Evolutionary conservation across 2,113 vertebrate species (phyloP).

Genomic region (Grammomys dolichurus): DNA sequence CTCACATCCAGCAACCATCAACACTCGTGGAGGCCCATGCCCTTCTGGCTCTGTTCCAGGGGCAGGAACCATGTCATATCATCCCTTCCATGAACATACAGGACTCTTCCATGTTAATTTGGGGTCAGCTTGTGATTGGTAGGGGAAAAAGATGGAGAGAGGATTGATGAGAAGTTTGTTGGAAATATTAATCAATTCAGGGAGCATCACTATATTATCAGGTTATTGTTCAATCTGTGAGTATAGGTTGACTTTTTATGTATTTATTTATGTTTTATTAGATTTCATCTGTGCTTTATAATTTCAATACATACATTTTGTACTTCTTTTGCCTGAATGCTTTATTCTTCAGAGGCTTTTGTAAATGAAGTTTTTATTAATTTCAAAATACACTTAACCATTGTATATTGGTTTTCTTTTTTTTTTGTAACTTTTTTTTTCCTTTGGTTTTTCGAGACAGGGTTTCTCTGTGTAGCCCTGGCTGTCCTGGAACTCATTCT

Average conservation of each 20-base stretch:
- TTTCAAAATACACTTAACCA: neutral
- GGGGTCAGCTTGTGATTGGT: neutral
- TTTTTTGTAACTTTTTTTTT: too few species aligned
- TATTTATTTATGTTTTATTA: neutral
- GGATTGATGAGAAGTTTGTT: neutral
- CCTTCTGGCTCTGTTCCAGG: too few species aligned
- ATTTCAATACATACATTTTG: neutral
- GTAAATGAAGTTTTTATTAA: neutral
- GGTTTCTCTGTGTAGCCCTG: too few species aligned
- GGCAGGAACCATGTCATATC: too few species aligned
- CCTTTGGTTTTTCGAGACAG: too few species aligned
- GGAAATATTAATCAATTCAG: neutral
- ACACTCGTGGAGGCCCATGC: too few species aligned
- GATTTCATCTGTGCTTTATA: neutral
- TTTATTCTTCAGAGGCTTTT: neutral
- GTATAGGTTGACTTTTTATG: neutral
- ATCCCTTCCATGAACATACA: too few species aligned
- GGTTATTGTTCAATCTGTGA: neutral
- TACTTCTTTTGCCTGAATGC: neutral
- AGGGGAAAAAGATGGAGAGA: neutral
- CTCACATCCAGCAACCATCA: too few species aligned
- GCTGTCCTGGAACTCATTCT: too few species aligned
- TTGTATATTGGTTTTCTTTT: neutral
- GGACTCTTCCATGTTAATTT: neutral
- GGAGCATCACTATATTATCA: neutral